A percentile compares a stretch with the other conserved stretches of the same genome.
Conservation (phyloP, 2,113 vertebrate genomes). For the Solenodon paradoxus region DNA sequence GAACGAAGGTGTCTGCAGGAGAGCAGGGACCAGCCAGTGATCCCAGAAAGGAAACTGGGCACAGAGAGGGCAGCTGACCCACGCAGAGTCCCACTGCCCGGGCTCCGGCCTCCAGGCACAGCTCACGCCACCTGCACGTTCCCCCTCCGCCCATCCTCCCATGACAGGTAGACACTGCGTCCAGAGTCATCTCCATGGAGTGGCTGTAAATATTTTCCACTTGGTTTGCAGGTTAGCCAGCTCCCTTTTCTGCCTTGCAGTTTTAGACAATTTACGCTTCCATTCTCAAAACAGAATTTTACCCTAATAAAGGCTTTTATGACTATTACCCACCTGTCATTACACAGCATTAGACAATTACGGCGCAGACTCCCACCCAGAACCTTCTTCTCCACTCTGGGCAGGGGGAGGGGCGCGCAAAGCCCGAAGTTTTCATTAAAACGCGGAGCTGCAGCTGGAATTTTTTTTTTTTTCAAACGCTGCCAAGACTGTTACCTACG, state of each 20-base stretch:
- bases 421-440: slow-evolving; percentile 81
- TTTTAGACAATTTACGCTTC: slow-evolving; percentile 77
- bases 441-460: slow-evolving; percentile 61
- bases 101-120: rapidly evolving
- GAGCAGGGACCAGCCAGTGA: no score
- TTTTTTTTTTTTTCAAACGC: slow-evolving; percentile 64
- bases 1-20: rapidly evolving
- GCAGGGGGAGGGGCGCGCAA: slow-evolving; percentile 56
- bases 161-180: rapidly evolving
- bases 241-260: not conserved
- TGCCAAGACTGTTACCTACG: slow-evolving; percentile 83
- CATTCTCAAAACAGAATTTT: slow-evolving; percentile 81
- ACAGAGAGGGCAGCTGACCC: not conserved
- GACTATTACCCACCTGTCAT: slow-evolving; percentile 83
- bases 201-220: slow-evolving; percentile 36
- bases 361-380: slow-evolving; percentile 66
- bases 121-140: rapidly evolving
- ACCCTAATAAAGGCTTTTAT: slow-evolving; percentile 81
- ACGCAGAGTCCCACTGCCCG: not conserved
- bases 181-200: not conserved
- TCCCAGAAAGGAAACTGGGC: not conserved
- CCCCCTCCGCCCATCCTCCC: rapidly evolving
- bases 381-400: slow-evolving; percentile 59
- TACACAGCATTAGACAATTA: slow-evolving; percentile 81
- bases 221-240: not conserved